These are phyloP conservation scores for Euthynnus affinis DNA, from an alignment of 2,797 vertebrate genomes.

Conservation along the genomic window DNA sequence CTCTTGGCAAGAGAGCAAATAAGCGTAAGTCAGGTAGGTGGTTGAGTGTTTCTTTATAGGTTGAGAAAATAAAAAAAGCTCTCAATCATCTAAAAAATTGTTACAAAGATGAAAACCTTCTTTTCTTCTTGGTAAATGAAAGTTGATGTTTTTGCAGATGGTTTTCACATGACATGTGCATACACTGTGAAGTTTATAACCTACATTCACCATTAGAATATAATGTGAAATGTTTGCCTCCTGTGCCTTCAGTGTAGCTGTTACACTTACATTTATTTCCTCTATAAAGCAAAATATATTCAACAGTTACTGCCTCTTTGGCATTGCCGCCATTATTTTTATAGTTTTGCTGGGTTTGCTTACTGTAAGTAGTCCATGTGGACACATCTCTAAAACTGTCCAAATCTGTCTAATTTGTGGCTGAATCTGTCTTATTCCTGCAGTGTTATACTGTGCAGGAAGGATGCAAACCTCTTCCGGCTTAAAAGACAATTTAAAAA, in stretches of 20 bases:
- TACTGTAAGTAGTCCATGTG: background rate
- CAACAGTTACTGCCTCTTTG: background rate
- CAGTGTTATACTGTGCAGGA: background rate
- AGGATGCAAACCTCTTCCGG: background rate
- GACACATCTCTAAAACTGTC: slow-evolving; percentile 11
- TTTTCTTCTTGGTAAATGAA: no score
- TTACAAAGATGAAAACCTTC: no score
- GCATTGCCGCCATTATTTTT: background rate
- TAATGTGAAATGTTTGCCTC: background rate
- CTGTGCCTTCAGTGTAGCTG: background rate
- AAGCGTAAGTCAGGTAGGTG: no score
- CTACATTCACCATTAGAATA: background rate
- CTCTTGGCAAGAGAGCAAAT: no score
- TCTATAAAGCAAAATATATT: background rate
- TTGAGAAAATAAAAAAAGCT: no score
- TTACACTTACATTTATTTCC: background rate
- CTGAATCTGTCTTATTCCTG: slow-evolving; percentile 24
- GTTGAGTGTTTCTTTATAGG: no score
- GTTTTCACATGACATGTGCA: no score
- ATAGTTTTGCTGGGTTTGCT: background rate
- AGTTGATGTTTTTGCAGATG: no score
- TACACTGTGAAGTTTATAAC: background rate
- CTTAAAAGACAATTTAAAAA: slow-evolving; percentile 8
- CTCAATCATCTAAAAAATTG: no score
- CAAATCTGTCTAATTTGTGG: slow-evolving; percentile 31